These are phyloP conservation scores for Drosophila repletoides DNA, from an alignment of 1,140 invertebrate genomes.

Conservation along the genomic window DNA sequence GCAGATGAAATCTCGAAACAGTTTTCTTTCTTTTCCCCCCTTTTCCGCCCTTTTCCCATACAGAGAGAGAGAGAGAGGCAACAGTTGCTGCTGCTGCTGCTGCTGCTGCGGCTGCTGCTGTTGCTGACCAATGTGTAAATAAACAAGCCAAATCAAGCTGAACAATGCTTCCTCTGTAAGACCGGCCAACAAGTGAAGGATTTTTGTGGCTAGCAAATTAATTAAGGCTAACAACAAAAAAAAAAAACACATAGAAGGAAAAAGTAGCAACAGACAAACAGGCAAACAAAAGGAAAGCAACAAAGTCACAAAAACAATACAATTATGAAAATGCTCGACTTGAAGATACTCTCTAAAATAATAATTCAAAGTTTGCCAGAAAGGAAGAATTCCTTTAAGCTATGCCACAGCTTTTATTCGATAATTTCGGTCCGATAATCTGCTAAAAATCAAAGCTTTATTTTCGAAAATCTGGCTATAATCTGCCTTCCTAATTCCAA, in stretches of 20 bases:
- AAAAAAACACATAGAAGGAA: conserved; percentile 33
- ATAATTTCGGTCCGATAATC: too few species aligned
- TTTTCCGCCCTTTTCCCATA: too few species aligned
- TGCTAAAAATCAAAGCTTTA: too few species aligned
- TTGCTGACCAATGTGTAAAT: conserved; percentile 40
- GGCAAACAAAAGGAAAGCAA: conserved; percentile 41
- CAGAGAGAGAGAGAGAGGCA: background rate
- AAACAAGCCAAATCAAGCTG: conserved; percentile 50
- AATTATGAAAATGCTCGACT: background rate
- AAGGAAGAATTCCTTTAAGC: too few species aligned
- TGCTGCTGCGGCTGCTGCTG: background rate
- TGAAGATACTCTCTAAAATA: background rate
- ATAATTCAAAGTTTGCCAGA: too few species aligned
- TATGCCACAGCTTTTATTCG: too few species aligned
- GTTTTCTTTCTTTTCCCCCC: too few species aligned
- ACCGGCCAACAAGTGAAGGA: conserved; percentile 39
- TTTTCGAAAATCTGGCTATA: too few species aligned
- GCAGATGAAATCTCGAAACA: conserved; percentile 1
- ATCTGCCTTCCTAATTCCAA: too few species aligned
- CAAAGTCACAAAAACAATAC: conserved; percentile 33
- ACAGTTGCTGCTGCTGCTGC: background rate
- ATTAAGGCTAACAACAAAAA: conserved; percentile 42
- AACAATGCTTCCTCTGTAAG: conserved; percentile 31
- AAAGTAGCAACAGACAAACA: background rate
- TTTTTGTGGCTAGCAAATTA: conserved; percentile 62